Evolutionary conservation across 2,113 vertebrate species (phyloP), one percentile per base, ranked within the genome.

Genomic region (Lophochroa leadbeateri): DNA sequence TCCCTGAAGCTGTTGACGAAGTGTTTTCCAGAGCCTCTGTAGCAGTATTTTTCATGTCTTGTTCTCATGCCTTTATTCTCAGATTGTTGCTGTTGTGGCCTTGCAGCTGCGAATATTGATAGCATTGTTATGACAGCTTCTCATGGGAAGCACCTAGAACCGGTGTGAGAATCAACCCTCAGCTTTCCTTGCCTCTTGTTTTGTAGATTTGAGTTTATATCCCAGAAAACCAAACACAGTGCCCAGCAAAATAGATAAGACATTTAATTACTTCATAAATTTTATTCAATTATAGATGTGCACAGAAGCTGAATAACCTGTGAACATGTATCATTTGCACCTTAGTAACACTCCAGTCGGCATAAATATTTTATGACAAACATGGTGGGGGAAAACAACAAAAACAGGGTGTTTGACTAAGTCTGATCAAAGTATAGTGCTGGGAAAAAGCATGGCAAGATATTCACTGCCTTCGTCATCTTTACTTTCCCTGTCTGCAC

Each of bases 31-130:
- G 35, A 60, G 29, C 24, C 6, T 55, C 46, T 67, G 13, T 82
- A 25, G 46, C 31, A 39, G 23, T 92, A 11, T 86, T 88, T 91
- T 63, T 65, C 13, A 3, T 3, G 1, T 67, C 46, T 82, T 86
- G 31, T 90, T 92, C 67, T 88, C 49, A 15, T 71, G 46, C 60
- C 81, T 24, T 71, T 91, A 3, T 29, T 94, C 46, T 93, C 55
- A 61, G 43, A 53, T 35, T 63, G 63, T 58, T 92, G 55, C 28
- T 53, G 13, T 64, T 28, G 47, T 78, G 91, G 29, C 91, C 91
- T 95, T 95, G 91, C 80, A 92, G 69, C 72, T 94, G 88, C 64
- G 55, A 35, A 50, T 50, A n/a, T 13, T 88, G 60, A 86, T 94
- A 81, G 37, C 2, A 1, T 64, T 88, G 35, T 57, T 85, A 50